Conservation (phyloP, 2,888 invertebrate genomes). For the Erebia palarica region DNA sequence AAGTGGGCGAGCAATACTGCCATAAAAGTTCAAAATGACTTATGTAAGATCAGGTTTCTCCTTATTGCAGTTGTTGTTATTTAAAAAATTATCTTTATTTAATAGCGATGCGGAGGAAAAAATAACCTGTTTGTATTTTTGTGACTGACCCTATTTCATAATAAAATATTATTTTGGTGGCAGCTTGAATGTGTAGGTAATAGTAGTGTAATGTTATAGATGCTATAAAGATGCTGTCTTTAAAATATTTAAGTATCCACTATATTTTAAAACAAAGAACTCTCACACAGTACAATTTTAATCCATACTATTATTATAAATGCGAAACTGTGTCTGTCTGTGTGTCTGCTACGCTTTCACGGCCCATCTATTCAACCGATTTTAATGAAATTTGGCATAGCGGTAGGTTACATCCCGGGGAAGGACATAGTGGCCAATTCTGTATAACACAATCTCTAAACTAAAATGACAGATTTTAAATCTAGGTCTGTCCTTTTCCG, state of each 20-base stretch:
- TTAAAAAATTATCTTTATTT: constrained; percentile 9
- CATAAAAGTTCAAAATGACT: constrained; percentile 16
- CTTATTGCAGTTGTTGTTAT: constrained; percentile 14
- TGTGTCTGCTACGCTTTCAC: too few relatives aligned
- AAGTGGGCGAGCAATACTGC: constrained; percentile 11
- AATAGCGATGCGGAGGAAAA: constrained; percentile 8
- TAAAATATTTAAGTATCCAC: too few relatives aligned
- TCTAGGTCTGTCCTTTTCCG: too few relatives aligned
- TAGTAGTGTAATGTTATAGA: not conserved
- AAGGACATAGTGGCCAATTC: too few relatives aligned
- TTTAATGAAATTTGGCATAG: too few relatives aligned
- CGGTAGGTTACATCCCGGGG: too few relatives aligned
- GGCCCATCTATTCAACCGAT: too few relatives aligned
- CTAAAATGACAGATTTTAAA: too few relatives aligned
- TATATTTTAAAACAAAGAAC: constrained; percentile 5
- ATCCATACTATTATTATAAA: too few relatives aligned
- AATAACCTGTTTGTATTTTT: constrained; percentile 9
- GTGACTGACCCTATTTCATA: constrained; percentile 8
- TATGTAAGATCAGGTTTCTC: constrained; percentile 21
- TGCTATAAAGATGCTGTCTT: too few relatives aligned
- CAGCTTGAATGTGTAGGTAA: not conserved
- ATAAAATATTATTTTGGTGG: not conserved
- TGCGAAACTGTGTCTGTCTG: too few relatives aligned
- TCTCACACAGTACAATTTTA: not conserved
- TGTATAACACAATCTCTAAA: too few relatives aligned